Evolutionary conservation across 2,113 vertebrate species (phyloP).

Genomic region (Holacanthus passer): DNA sequence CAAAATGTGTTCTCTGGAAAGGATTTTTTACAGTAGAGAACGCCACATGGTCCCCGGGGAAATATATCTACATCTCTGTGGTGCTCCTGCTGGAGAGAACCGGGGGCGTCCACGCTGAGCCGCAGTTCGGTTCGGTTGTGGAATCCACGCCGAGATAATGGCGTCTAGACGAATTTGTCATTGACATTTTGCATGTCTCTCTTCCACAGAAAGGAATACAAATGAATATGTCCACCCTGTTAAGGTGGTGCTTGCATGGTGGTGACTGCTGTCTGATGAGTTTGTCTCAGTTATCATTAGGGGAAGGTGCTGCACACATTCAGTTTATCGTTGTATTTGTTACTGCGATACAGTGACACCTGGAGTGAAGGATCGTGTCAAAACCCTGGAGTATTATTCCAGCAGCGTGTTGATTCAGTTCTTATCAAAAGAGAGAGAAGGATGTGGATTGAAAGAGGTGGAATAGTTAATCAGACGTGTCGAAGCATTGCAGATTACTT

Average conservation of each 20-base stretch:
- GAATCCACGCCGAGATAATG: constrained; percentile 56
- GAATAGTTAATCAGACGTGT: constrained; percentile 1
- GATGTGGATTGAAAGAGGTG: background rate
- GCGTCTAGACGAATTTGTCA: constrained; percentile 53
- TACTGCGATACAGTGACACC: constrained; percentile 30
- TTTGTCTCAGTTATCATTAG: constrained; percentile 49
- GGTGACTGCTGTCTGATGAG: constrained; percentile 18
- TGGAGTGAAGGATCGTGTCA: constrained; percentile 37
- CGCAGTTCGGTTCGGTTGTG: constrained; percentile 21
- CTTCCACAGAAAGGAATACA: constrained; percentile 52
- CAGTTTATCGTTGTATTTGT: constrained; percentile 42
- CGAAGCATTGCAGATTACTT: constrained; percentile 13
- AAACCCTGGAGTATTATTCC: constrained; percentile 36
- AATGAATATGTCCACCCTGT: constrained; percentile 25
- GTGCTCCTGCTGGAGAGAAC: constrained; percentile 51
- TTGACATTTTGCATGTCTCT: constrained; percentile 65
- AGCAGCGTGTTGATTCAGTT: constrained; percentile 25
- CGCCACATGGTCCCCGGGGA: constrained; percentile 43
- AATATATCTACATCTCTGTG: constrained; percentile 50
- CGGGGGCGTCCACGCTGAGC: constrained; percentile 22
- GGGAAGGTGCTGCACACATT: constrained; percentile 10
- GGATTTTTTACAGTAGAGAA: constrained; percentile 29
- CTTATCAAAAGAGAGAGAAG: constrained; percentile 12
- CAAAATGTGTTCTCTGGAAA: constrained; percentile 50
- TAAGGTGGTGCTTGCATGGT: constrained; percentile 7